phyloP scores from a whole-genome alignment of 2,113 vertebrate genomes.

The Brachionichthys hirsutus region DNA sequence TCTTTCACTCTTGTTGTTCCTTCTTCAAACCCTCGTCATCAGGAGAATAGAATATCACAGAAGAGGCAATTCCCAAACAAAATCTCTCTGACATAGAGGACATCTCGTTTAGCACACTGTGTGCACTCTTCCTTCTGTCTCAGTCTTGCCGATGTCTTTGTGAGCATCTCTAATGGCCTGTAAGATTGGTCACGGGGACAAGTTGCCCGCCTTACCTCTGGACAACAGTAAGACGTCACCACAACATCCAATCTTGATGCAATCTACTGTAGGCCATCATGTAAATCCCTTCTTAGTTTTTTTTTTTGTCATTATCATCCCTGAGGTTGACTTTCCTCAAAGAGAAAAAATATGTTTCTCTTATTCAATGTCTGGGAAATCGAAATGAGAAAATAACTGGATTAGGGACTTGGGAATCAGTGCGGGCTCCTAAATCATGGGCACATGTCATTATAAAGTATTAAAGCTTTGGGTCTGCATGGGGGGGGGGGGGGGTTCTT shows the following conservation, averaged over 20 bases:
- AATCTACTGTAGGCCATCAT: slow-evolving; percentile 70
- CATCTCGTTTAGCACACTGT: slow-evolving; percentile 54
- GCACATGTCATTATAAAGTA: slow-evolving; percentile 80
- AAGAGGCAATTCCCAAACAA: slow-evolving; percentile 67
- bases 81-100: slow-evolving; percentile 53
- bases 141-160: slow-evolving; percentile 52
- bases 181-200: slow-evolving; percentile 49
- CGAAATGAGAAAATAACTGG: slow-evolving; percentile 80
- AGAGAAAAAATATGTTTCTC: slow-evolving; percentile 75
- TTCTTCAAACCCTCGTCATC: slow-evolving; percentile 35
- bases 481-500: slow-evolving; percentile 37
- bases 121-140: slow-evolving; percentile 15
- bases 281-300: slow-evolving; percentile 73
- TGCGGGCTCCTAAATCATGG: slow-evolving; percentile 76
- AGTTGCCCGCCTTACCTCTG: slow-evolving; percentile 57
- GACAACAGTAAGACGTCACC: slow-evolving; percentile 62
- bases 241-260: slow-evolving; percentile 71
- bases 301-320: slow-evolving; percentile 73
- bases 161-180: slow-evolving; percentile 53
- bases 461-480: slow-evolving; percentile 74
- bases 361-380: slow-evolving; percentile 78
- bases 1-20: slow-evolving; percentile 22
- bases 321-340: slow-evolving; percentile 71
- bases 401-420: slow-evolving; percentile 79
- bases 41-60: slow-evolving; percentile 54